Evolutionary conservation across 2,797 vertebrate species (phyloP).

Genomic region (Brachymystax lenok): DNA sequence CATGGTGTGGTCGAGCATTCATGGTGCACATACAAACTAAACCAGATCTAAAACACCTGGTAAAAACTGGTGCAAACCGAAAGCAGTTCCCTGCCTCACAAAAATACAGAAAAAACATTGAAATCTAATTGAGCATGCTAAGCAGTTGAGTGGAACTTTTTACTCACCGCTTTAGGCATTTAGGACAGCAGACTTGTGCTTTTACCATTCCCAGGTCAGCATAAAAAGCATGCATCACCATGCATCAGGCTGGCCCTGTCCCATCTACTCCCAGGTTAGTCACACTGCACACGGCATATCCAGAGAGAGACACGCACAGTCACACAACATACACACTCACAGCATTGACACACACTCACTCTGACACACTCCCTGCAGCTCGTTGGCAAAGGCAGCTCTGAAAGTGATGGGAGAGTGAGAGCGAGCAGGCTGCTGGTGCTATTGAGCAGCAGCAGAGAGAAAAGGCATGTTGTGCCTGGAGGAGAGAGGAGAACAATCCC

Average conservation of each 20-base stretch:
- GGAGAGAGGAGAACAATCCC: conserved; percentile 85
- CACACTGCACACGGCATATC: conserved; percentile 15
- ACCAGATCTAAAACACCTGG: neutral
- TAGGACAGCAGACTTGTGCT: conserved; percentile 46
- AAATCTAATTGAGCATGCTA: neutral
- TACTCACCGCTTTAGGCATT: conserved; percentile 84
- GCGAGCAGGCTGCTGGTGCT: conserved; percentile 25
- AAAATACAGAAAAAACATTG: conserved; percentile 5
- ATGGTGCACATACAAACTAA: neutral
- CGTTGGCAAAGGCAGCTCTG: conserved; percentile 42
- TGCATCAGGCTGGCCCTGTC: neutral
- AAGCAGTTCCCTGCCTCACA: neutral
- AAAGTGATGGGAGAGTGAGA: conserved; percentile 29
- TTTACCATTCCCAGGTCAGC: neutral
- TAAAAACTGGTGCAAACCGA: neutral
- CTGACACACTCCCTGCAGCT: conserved; percentile 32
- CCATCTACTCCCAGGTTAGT: conserved; percentile 14
- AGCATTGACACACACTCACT: conserved; percentile 38
- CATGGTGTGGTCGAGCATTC: neutral
- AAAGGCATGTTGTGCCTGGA: conserved; percentile 85
- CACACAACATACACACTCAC: conserved; percentile 20
- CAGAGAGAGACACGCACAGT: neutral
- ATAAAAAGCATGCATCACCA: neutral
- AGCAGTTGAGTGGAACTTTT: neutral
- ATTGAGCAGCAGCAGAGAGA: conserved; percentile 81